Evolutionary conservation across 1,140 invertebrate species (phyloP).

Genomic region (Zaprionus nigranus): DNA sequence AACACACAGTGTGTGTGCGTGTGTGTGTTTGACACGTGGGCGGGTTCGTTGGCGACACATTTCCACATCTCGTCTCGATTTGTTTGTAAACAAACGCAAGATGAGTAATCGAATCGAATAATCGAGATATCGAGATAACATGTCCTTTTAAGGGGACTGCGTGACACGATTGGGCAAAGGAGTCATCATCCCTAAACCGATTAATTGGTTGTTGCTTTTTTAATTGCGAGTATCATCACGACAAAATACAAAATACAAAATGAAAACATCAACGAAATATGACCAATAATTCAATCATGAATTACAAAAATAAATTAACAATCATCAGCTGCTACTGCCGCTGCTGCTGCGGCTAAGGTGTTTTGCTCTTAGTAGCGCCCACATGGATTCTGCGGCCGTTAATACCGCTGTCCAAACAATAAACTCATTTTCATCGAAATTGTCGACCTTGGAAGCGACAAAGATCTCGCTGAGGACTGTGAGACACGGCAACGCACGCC

Average conservation of each 20-base stretch:
- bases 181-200: constrained; percentile 31
- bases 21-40: constrained; percentile 35
- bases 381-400: constrained; percentile 48
- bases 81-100: constrained; percentile 77
- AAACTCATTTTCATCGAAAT: constrained; percentile 79
- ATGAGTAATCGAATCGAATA: constrained; percentile 61
- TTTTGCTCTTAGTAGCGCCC: constrained; percentile 59
- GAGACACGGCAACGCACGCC: constrained; percentile 22
- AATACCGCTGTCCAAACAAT: constrained; percentile 70
- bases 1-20: not conserved
- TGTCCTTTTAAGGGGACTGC: constrained; percentile 39
- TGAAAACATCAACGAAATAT: constrained; percentile 17
- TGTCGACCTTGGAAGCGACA: constrained; percentile 67
- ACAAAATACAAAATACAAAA: constrained; percentile 27
- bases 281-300: constrained; percentile 71
- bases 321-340: constrained; percentile 51
- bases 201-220: constrained; percentile 15
- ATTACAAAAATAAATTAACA: constrained; percentile 78
- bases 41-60: constrained; percentile 51
- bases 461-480: constrained; percentile 44
- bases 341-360: constrained; percentile 49
- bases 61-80: constrained; percentile 44
- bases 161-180: constrained; percentile 4
- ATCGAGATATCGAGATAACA: constrained; percentile 27
- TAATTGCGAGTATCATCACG: constrained; percentile 28